phyloP scores from a whole-genome alignment of 2,888 invertebrate species.

The Microctonus brassicae region DNA sequence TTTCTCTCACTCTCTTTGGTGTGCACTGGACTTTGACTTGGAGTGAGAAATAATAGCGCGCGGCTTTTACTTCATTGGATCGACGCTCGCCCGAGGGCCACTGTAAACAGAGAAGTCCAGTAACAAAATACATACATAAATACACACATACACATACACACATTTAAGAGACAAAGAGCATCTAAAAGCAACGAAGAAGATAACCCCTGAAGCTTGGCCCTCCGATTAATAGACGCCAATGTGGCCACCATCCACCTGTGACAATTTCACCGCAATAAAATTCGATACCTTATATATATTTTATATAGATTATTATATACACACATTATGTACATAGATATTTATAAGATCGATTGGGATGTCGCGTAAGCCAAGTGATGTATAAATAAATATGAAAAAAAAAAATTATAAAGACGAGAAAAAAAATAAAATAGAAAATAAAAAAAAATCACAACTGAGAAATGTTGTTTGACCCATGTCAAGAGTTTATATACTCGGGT shows the following conservation, averaged over 20 bases:
- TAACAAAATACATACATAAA: neutral
- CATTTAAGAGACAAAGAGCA: neutral
- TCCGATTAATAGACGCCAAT: neutral
- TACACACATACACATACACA: too few relatives aligned
- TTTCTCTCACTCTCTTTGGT: constrained; percentile 2
- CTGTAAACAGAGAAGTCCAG: neutral
- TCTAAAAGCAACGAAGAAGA: constrained; percentile 14
- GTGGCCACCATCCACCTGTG: neutral
- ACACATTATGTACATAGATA: too few relatives aligned
- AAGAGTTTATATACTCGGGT: neutral
- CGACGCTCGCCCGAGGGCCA: neutral
- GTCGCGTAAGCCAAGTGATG: too few relatives aligned
- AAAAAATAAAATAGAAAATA: neutral
- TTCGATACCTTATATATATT: neutral
- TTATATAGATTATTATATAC: too few relatives aligned
- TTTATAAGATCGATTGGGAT: too few relatives aligned
- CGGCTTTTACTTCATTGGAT: constrained; percentile 24
- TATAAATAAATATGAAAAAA: neutral
- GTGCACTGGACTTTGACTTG: constrained; percentile 13
- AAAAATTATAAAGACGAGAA: neutral
- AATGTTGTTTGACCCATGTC: neutral
- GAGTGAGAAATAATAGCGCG: constrained; percentile 1
- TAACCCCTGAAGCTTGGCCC: constrained; percentile 10
- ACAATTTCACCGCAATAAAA: neutral
- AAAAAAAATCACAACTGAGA: neutral